Base-by-base conservation (phyloP, 2,888 invertebrate genomes). In the Troides oblongomaculatus region DNA sequence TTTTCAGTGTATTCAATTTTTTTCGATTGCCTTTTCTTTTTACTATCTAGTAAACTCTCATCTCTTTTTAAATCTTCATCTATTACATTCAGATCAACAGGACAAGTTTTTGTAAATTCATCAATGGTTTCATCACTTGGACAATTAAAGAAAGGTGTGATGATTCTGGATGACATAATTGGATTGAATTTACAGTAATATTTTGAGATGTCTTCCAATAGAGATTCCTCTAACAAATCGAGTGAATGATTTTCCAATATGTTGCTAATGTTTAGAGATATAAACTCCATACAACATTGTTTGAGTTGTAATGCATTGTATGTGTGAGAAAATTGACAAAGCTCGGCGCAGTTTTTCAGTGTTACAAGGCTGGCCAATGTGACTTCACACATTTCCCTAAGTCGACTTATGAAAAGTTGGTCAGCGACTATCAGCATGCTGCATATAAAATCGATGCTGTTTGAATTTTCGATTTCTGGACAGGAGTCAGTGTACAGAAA, bases 381-480 rank as follows among this genome's bases (percentile, higher is more conserved):
- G 2, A 94, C 88, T 84, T 96, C 96, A 85, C 96, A 95, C 85
- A 96, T 93, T 82, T 96, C 95, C 74, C 95, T 94, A 14, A 98
- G 89, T 17, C 95, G 87, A 1, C 93, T 89, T 8, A 97, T 94
- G 73, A 97, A 94, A 50, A 97, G 93, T 79, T 97, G 97, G 83
- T 98, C 97, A 36, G 97, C 95, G 17, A 96, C 93, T 12, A 96
- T 94, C 36, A 97, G 91, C 80, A 97, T 93, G 80, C 96, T 95
- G 84, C 95, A 96, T 73, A 96, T 93, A 70, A 94, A 93, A 79
- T 97, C 96, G 0, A 95, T 90, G 79, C 95, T 95, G 64, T 94
- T 94, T 56, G 94, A 93, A 69, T 87, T 94, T 74, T 93, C 86
- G 62, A 95, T 85, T 73, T 93, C 88, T 0, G 94, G 93, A 25